Percentiles rank a stretch among this genome's conserved stretches.
phyloP scores from a whole-genome alignment of 1,140 invertebrate species.

The Carposina sasakii region DNA sequence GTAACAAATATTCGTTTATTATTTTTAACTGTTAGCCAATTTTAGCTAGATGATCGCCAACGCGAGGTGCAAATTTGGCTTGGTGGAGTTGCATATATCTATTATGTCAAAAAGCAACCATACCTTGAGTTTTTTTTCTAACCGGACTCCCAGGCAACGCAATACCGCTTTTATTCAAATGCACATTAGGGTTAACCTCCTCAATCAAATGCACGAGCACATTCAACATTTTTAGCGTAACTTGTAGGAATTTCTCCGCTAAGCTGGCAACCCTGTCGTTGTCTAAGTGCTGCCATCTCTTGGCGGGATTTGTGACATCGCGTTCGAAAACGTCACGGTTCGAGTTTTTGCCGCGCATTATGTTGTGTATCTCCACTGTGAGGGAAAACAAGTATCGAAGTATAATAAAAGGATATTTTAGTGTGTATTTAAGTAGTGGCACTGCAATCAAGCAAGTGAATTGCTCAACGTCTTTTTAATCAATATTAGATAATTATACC shows the following conservation, averaged over 20 bases:
- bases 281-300: constrained; percentile 74
- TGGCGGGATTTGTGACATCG: constrained; percentile 35
- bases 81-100: no score
- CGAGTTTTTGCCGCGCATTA: constrained; percentile 48
- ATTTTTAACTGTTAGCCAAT: no score
- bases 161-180: constrained; percentile 71
- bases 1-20: no score
- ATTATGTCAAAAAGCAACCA: no score
- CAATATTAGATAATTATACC: no score
- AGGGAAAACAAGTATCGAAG: constrained; percentile 15
- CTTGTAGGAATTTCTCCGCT: constrained; percentile 77
- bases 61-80: no score
- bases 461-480: no score
- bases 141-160: constrained; percentile 72
- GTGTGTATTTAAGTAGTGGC: no score
- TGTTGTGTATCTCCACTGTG: constrained; percentile 62
- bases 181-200: constrained; percentile 76
- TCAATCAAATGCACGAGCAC: constrained; percentile 85
- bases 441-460: no score
- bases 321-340: constrained; percentile 56
- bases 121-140: constrained; percentile 58
- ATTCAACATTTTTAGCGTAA: constrained; percentile 81
- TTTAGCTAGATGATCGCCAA: no score
- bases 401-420: no score
- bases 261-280: constrained; percentile 59